Evolutionary conservation across 2,888 invertebrate species (phyloP).

Genomic region (Anodontia alba): DNA sequence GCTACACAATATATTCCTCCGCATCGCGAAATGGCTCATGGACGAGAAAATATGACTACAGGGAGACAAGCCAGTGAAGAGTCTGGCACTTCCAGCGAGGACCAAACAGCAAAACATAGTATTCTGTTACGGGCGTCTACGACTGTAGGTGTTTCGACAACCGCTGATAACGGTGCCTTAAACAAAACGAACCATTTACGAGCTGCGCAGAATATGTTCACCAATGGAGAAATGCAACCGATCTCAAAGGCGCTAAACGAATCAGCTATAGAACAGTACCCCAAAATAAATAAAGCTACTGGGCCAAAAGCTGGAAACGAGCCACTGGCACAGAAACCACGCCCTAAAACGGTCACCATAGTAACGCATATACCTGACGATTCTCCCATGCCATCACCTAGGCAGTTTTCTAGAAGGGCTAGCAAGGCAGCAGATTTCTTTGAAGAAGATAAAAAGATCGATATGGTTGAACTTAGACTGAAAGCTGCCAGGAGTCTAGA

Average conservation of each 20-base stretch:
- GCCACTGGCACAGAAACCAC: neutral
- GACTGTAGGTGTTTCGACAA: neutral
- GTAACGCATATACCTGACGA: neutral
- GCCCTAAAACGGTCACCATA: conserved; percentile 16
- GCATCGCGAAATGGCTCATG: neutral
- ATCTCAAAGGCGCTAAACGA: no score
- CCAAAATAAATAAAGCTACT: neutral
- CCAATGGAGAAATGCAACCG: no score
- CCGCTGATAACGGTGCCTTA: neutral
- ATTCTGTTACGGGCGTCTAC: neutral
- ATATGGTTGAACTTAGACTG: conserved; percentile 58
- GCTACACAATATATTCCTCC: conserved; percentile 37
- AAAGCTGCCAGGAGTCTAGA: conserved; percentile 58
- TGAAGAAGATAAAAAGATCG: conserved; percentile 64
- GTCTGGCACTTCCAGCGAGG: neutral
- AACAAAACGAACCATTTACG: neutral
- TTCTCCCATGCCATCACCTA: conserved; percentile 43
- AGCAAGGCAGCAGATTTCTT: conserved; percentile 63
- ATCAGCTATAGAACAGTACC: neutral
- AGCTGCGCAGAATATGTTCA: neutral
- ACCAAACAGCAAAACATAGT: neutral
- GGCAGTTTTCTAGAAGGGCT: conserved; percentile 42
- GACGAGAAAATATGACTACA: neutral
- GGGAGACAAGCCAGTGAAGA: neutral
- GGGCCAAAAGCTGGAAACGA: neutral